phyloP scores from a whole-genome alignment of 23 tunicate species.

The Phallusia fumigata region DNA sequence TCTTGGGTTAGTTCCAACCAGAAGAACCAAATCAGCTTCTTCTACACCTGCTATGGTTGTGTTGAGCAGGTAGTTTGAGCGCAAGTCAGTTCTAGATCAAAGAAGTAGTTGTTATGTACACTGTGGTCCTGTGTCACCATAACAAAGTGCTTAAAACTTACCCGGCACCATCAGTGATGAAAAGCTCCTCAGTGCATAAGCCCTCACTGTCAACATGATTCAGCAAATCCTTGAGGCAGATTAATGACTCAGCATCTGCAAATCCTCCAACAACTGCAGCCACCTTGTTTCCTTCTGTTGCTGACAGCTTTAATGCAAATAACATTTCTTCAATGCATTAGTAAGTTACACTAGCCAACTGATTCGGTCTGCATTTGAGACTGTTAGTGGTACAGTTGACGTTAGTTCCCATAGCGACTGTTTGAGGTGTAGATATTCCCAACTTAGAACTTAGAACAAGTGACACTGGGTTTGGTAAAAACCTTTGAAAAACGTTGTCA shows the following conservation, averaged over 20 bases:
- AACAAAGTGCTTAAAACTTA: constrained; percentile 10
- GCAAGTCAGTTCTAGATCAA: constrained; percentile 57
- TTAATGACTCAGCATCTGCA: constrained; percentile 81
- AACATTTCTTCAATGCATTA: too few species aligned
- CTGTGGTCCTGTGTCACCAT: too few species aligned
- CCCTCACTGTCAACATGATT: constrained; percentile 82
- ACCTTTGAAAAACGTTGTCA: too few species aligned
- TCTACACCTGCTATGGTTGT: constrained; percentile 83
- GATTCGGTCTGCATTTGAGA: too few species aligned
- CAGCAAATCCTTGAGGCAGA: constrained; percentile 74
- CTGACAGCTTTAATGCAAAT: background rate
- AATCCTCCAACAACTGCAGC: constrained; percentile 87
- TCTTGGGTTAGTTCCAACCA: constrained; percentile 92
- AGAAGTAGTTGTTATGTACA: background rate
- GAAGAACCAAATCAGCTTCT: constrained; percentile 88
- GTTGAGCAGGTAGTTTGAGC: constrained; percentile 90
- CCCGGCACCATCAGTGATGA: constrained; percentile 84
- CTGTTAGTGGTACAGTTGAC: too few species aligned
- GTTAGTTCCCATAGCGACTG: too few species aligned
- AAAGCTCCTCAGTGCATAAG: constrained; percentile 77
- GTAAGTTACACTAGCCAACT: too few species aligned
- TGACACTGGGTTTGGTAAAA: too few species aligned
- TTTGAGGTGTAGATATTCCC: too few species aligned
- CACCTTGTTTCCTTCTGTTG: constrained; percentile 43
- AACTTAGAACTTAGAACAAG: too few species aligned